Evolutionary conservation across 1,140 invertebrate genomes (phyloP).

Genomic region (Drosophila miranda): DNA sequence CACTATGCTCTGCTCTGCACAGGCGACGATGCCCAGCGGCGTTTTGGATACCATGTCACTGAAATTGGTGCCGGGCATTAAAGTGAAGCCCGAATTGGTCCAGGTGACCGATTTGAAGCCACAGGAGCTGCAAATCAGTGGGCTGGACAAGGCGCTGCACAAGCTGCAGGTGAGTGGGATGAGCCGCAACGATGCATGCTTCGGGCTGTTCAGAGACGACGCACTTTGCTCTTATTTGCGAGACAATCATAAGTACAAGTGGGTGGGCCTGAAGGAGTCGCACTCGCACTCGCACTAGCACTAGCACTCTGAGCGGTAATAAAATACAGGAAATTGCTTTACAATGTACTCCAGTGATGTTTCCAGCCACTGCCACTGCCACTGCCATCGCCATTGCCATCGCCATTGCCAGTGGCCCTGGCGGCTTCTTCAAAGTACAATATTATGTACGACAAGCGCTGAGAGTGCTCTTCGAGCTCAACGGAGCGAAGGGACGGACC

Average conservation of each 20-base stretch:
- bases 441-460: constrained; percentile 65
- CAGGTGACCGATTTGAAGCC: constrained; percentile 59
- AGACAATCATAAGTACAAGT: constrained; percentile 40
- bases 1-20: not conserved
- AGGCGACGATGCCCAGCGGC: constrained; percentile 71
- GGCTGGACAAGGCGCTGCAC: constrained; percentile 76
- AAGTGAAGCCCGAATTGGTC: constrained; percentile 58
- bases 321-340: constrained; percentile 71
- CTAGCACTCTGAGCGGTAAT: constrained; percentile 58
- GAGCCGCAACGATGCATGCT: constrained; percentile 8
- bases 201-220: too few species aligned
- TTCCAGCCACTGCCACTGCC: too few species aligned
- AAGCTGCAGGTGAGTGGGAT: constrained; percentile 73
- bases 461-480: constrained; percentile 30
- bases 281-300: constrained; percentile 19
- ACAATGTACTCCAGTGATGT: constrained; percentile 44
- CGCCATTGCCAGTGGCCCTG: constrained; percentile 28
- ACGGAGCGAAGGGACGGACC: not conserved
- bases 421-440: constrained; percentile 55
- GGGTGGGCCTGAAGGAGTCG: not conserved
- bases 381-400: not conserved
- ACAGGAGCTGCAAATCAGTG: constrained; percentile 75
- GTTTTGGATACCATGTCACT: constrained; percentile 70
- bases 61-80: constrained; percentile 77
- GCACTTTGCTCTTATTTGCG: constrained; percentile 23